Percentiles rank a stretch among this genome's conserved stretches.
Evolutionary conservation across 2,888 invertebrate genomes (phyloP).

Genomic region (Dynastes maya): DNA sequence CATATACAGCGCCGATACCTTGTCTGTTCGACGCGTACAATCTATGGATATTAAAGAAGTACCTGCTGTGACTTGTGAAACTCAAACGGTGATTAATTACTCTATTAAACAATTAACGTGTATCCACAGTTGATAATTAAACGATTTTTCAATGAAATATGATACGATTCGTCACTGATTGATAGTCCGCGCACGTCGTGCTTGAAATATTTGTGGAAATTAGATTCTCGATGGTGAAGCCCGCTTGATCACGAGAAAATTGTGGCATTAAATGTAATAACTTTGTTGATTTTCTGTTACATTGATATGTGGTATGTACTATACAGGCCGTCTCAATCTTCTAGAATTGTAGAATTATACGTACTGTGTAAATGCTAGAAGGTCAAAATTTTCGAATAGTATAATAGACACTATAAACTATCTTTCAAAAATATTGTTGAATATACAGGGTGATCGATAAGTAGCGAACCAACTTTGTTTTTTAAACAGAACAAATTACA

Average conservation of each 20-base stretch:
- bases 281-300: no score
- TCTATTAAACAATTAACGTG: slow-evolving; percentile 55
- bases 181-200: slow-evolving; percentile 18
- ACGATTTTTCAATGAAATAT: slow-evolving; percentile 53
- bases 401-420: no score
- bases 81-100: slow-evolving; percentile 54
- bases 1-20: slow-evolving; percentile 16
- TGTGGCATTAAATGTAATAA: background rate
- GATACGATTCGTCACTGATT: slow-evolving; percentile 46
- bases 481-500: no score
- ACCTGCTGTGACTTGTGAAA: slow-evolving; percentile 50
- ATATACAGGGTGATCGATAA: no score
- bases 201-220: slow-evolving; percentile 45
- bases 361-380: no score
- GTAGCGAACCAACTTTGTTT: no score
- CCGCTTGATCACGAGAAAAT: background rate
- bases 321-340: no score
- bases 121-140: slow-evolving; percentile 52
- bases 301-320: no score
- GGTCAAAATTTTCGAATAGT: no score
- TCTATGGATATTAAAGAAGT: slow-evolving; percentile 47
- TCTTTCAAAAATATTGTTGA: no score
- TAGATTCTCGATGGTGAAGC: slow-evolving; percentile 13
- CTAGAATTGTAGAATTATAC: no score
- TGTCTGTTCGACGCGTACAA: slow-evolving; percentile 16